Evolutionary conservation across 1,140 invertebrate species (phyloP), one percentile per base, ranked within the genome.

Genomic region (Araneus ventricosus): DNA sequence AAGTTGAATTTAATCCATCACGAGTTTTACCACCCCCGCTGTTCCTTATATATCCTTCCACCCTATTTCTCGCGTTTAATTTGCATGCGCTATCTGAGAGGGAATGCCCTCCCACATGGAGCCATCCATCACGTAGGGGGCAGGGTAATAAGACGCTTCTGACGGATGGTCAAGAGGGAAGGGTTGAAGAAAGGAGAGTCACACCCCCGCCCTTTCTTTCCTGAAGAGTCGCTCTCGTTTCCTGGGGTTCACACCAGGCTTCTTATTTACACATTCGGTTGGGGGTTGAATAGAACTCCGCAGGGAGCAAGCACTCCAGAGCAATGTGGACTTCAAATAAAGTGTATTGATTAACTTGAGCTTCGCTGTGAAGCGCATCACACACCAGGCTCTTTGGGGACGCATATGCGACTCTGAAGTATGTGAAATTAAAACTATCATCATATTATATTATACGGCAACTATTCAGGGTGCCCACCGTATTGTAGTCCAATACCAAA

Each of bases 101-200:
- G 3, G 30, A 80, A 24, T 80, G 30, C 37, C 79, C 39, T 37
- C 37, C 34, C 24, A 41, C 79, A n/a, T 7, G 4, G 8, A 8
- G 3, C 45, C 39, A 45, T 84, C 80, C 80, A 84, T 84, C 41
- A 84, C 4, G 24, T 7, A 1, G 34, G 22, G 70, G 30, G 27
- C 27, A 34, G 30, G 20, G 52, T 57, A 86, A 61, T 57, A 86
- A 57, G 45, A 61, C 20, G 30, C 84, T 22, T 86, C 30, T 61
- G 84, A 86, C 52, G 45, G 84, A 86, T 86, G 84, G 84, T 86
- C 84, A 86, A 61, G 37, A 80, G 34, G 39, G 22, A 41, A 80
- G 75, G 75, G 75, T 80, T 80, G 37, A 80, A 24, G 17, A 30
- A 75, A 20, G 70, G 17, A 34, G 8, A 17, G 30, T 34, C 30